Base-by-base conservation (phyloP, 2,113 vertebrate species). In the Caretta caretta region DNA sequence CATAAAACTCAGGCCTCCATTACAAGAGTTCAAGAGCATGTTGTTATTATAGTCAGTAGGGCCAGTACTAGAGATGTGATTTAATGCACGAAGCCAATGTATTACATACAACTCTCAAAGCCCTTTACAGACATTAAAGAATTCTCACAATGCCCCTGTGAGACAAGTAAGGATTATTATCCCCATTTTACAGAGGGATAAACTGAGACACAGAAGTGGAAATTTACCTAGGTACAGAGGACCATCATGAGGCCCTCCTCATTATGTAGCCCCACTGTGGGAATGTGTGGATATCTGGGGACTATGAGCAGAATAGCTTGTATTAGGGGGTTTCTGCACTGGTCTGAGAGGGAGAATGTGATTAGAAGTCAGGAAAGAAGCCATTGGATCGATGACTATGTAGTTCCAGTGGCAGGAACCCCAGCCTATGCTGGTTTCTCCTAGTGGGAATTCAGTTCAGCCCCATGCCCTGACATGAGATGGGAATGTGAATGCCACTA, bases 331-430 rank as follows among this genome's bases (percentile, higher is more conserved):
- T 46, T 46, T 76, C n/a, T 69, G 62, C 62, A 69, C 35, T n/a
- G 31, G 35, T 69, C 62, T 42, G 24, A 76, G 22, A 46, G 38
- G 38, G 42, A 76, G 5, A 76, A 46, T 76, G 22, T 76, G 20
- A 24, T 22, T 76, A 25, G 10, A 76, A 76, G 38, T 46, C 38
- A 76, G 10, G 38, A 76, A 46, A 46, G 69, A 46, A 76, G 38
- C 22, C 72, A 12, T 72, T 62, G 65, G 46, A 92, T 11, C 29
- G 3, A 0, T 84, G 80, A 24, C 51, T 83, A 57, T 25, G 38
- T 82, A 83, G 89, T 86, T 94, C 56, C 80, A 90, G 88, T 80
- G 87, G 90, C 80, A 93, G 78, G 29, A 93, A 29, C 25, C 11
- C 14, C 76, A 12, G 1, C 92, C 80, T 86, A 0, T 72, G 31